Evolutionary conservation across 2,888 invertebrate species (phyloP).

Genomic region (Himalopsyche anomala): DNA sequence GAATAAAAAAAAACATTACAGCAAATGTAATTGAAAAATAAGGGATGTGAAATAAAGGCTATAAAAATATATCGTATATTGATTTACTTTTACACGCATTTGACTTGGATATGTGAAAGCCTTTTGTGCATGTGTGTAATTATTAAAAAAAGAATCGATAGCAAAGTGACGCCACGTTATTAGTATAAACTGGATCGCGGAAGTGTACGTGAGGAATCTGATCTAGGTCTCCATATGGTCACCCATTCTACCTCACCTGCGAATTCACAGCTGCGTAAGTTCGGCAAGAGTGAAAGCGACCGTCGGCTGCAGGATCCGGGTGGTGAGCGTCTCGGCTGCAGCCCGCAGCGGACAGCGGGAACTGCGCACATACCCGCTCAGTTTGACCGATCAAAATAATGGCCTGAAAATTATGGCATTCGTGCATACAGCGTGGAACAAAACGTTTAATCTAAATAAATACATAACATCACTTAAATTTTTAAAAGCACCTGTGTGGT

Average conservation of each 20-base stretch:
- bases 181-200: background rate
- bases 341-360: constrained; percentile 19
- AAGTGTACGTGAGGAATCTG: constrained; percentile 20
- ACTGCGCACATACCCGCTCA: background rate
- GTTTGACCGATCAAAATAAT: background rate
- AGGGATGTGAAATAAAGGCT: too few relatives aligned
- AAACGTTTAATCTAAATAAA: too few relatives aligned
- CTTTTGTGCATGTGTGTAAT: too few relatives aligned
- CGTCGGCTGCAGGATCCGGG: background rate
- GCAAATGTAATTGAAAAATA: too few relatives aligned
- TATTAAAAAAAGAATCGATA: too few relatives aligned
- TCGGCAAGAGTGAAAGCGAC: constrained; percentile 2
- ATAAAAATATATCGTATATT: too few relatives aligned
- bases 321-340: background rate
- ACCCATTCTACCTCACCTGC: background rate
- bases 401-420: background rate
- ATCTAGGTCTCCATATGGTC: constrained; percentile 14
- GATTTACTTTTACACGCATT: too few relatives aligned
- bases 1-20: too few relatives aligned
- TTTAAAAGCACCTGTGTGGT: too few relatives aligned
- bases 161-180: background rate
- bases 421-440: background rate
- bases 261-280: background rate
- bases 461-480: too few relatives aligned
- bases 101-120: too few relatives aligned